A percentile compares a stretch with the other conserved stretches of the same genome.
These are phyloP conservation scores for Melanerpes aurifrons DNA, from an alignment of 2,113 vertebrate genomes.

Conservation along the genomic window DNA sequence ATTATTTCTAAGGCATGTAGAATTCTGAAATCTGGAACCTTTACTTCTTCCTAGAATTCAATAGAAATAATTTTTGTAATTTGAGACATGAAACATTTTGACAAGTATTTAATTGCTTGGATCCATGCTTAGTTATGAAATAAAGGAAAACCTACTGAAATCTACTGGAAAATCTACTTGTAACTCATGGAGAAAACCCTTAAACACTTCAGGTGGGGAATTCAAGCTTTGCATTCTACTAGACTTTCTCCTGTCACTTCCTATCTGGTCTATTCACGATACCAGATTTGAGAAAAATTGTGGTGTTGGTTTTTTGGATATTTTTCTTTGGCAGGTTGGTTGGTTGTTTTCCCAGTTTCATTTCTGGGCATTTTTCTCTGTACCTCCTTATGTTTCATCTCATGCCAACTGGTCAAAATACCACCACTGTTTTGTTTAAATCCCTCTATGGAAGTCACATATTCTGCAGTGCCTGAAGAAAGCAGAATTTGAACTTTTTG, in stretches of 20 bases:
- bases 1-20: not conserved
- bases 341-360: rapidly evolving
- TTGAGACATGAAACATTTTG: not conserved
- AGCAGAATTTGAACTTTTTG: not conserved
- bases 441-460: not conserved
- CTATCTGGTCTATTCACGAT: not conserved
- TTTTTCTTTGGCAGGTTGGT: no score
- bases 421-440: not conserved
- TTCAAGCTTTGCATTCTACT: not conserved
- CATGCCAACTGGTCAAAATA: not conserved
- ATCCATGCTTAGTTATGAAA: not conserved
- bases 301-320: not conserved
- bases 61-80: not conserved
- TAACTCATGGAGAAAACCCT: not conserved
- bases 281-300: not conserved
- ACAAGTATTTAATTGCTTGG: not conserved
- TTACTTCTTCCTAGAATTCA: not conserved
- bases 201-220: not conserved
- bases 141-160: not conserved
- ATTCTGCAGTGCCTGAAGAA: not conserved
- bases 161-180: not conserved
- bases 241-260: not conserved
- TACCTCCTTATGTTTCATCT: not conserved
- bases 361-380: not conserved
- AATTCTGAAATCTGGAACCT: not conserved